Conservation (phyloP, 1,140 invertebrate genomes). For the Agrypnia vestita region DNA sequence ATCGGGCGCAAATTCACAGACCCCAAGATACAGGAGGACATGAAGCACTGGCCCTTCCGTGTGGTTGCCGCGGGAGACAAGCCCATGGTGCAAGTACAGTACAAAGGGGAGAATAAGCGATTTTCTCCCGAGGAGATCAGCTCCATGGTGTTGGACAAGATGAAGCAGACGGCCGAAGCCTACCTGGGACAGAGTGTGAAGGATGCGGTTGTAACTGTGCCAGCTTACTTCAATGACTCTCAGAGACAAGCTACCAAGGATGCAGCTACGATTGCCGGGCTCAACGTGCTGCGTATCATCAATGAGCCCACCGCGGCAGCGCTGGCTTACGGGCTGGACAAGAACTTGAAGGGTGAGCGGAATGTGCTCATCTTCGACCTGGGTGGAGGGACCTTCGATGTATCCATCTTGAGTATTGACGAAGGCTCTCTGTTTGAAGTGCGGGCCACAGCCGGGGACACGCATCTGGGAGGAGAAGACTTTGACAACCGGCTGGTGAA, state of each 20-base stretch:
- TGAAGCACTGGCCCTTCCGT: constrained; percentile 85
- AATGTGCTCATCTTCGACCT: constrained; percentile 79
- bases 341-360: constrained; percentile 81
- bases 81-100: constrained; percentile 79
- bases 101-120: constrained; percentile 79
- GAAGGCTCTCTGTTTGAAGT: constrained; percentile 81
- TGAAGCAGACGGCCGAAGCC: constrained; percentile 58
- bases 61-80: constrained; percentile 77
- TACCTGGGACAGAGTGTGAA: constrained; percentile 75
- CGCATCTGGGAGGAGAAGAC: constrained; percentile 67
- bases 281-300: constrained; percentile 70
- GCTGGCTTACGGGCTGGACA: constrained; percentile 84
- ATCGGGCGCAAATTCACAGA: constrained; percentile 83
- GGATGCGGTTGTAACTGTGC: constrained; percentile 27
- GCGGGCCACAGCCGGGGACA: constrained; percentile 75
- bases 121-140: constrained; percentile 85
- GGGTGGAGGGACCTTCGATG: constrained; percentile 80
- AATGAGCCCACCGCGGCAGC: constrained; percentile 81
- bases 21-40: constrained; percentile 80
- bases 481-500: constrained; percentile 76
- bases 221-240: no score
- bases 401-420: constrained; percentile 82
- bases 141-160: constrained; percentile 63
- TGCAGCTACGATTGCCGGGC: constrained; percentile 79
- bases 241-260: constrained; percentile 62